These are phyloP conservation scores for Neoseiulus cucumeris DNA, from an alignment of 1,140 invertebrate genomes.

Conservation along the genomic window DNA sequence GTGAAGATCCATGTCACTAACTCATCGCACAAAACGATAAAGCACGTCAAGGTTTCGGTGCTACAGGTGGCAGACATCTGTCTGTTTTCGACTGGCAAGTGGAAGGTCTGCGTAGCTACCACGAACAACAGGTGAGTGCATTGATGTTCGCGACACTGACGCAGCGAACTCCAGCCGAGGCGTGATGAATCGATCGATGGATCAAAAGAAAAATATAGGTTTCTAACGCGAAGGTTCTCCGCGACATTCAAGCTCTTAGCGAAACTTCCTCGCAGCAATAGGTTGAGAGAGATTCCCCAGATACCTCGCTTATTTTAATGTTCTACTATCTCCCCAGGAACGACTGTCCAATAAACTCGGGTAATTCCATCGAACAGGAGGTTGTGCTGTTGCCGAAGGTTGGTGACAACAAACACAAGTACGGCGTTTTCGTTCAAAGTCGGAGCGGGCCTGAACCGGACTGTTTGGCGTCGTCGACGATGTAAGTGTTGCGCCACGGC, in stretches of 20 bases:
- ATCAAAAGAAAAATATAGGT: too few species aligned
- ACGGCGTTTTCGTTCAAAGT: constrained; percentile 9
- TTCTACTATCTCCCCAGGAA: not conserved
- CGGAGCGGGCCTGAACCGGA: not conserved
- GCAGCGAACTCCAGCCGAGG: too few species aligned
- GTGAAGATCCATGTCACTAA: not conserved
- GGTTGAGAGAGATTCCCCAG: too few species aligned
- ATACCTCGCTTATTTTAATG: too few species aligned
- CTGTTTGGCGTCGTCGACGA: not conserved
- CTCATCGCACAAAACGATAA: constrained; percentile 8
- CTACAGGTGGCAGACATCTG: constrained; percentile 5
- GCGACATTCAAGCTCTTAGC: too few species aligned
- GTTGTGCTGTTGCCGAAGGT: not conserved
- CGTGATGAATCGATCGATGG: too few species aligned
- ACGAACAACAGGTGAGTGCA: not conserved
- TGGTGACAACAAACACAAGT: constrained; percentile 6
- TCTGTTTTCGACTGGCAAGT: constrained; percentile 5
- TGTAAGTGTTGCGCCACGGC: not conserved
- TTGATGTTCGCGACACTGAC: too few species aligned
- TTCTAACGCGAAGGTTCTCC: too few species aligned
- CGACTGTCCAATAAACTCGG: constrained; percentile 2
- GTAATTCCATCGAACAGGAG: constrained; percentile 5
- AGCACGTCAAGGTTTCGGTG: constrained; percentile 10
- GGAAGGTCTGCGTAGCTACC: constrained; percentile 8
- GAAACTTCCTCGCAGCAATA: too few species aligned